Conservation (phyloP, 2,888 invertebrate species). For the Eupeodes latifasciatus region DNA sequence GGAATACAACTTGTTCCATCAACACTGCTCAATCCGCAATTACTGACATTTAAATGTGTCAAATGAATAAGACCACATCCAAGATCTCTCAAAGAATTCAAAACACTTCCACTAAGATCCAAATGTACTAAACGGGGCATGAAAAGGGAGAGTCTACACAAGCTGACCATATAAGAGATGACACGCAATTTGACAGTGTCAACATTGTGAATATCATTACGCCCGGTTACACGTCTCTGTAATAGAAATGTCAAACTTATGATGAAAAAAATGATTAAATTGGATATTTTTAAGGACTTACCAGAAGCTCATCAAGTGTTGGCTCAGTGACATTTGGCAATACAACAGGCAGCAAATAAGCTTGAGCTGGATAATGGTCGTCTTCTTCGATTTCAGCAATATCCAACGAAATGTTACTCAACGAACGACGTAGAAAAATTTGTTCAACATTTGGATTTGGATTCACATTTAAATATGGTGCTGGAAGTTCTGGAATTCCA, state of each 20-base stretch:
- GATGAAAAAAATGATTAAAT: neutral
- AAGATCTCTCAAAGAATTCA: constrained; percentile 88
- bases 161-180: constrained; percentile 87
- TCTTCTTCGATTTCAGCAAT: constrained; percentile 80
- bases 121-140: constrained; percentile 87
- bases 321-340: constrained; percentile 85
- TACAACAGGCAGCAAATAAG: constrained; percentile 86
- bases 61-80: constrained; percentile 87
- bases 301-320: constrained; percentile 86
- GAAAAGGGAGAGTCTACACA: constrained; percentile 87
- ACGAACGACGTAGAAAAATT: constrained; percentile 55
- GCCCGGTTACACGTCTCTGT: constrained; percentile 84
- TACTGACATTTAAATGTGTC: constrained; percentile 85
- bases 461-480: constrained; percentile 43
- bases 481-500: constrained; percentile 42
- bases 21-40: constrained; percentile 87
- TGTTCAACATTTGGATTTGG: constrained; percentile 53
- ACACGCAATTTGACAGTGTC: constrained; percentile 87
- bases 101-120: constrained; percentile 88
- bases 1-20: constrained; percentile 89
- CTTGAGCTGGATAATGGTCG: constrained; percentile 79
- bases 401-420: constrained; percentile 77
- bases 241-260: constrained; percentile 45
- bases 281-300: constrained; percentile 79
- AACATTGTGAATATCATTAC: constrained; percentile 84